These are phyloP conservation scores for Karalla daura DNA, from an alignment of 2,797 vertebrate species.

Conservation along the genomic window DNA sequence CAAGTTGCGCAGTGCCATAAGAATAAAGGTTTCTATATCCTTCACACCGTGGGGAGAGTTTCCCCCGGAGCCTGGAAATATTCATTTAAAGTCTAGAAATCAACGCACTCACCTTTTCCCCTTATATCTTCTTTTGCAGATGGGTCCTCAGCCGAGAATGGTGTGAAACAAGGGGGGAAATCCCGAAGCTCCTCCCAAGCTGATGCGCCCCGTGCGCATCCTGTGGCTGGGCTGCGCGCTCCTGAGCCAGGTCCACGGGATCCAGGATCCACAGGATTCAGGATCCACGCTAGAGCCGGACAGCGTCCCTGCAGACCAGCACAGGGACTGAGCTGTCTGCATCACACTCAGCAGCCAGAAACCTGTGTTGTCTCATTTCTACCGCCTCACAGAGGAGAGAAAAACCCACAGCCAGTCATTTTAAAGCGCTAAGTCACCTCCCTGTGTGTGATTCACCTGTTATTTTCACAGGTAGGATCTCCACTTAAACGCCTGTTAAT, in stretches of 20 bases:
- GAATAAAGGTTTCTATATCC: not conserved
- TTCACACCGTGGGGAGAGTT: not conserved
- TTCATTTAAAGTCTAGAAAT: slow-evolving; percentile 8
- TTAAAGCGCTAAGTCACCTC: not conserved
- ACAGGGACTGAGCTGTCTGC: slow-evolving; percentile 3
- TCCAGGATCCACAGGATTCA: slow-evolving; percentile 12
- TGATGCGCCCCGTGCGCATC: slow-evolving; percentile 63
- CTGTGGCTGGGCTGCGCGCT: slow-evolving; percentile 59
- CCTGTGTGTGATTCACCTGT: not conserved
- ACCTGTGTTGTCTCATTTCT: not conserved
- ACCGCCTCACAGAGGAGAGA: not conserved
- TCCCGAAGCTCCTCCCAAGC: slow-evolving; percentile 76
- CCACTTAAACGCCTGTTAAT: not conserved
- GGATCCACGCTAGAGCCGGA: slow-evolving; percentile 41
- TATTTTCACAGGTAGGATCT: not conserved
- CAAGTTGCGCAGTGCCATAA: slow-evolving; percentile 33
- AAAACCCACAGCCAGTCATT: not conserved
- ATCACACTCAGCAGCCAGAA: not conserved
- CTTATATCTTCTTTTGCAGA: slow-evolving; percentile 53
- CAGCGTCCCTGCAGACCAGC: slow-evolving; percentile 26
- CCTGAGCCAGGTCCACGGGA: slow-evolving; percentile 44
- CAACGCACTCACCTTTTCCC: slow-evolving; percentile 71
- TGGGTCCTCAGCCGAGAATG: slow-evolving; percentile 60
- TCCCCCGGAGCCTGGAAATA: not conserved
- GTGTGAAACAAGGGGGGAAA: slow-evolving; percentile 57